phyloP scores from a whole-genome alignment of 2,888 invertebrate genomes.

The Sphaeridia pumilis region DNA sequence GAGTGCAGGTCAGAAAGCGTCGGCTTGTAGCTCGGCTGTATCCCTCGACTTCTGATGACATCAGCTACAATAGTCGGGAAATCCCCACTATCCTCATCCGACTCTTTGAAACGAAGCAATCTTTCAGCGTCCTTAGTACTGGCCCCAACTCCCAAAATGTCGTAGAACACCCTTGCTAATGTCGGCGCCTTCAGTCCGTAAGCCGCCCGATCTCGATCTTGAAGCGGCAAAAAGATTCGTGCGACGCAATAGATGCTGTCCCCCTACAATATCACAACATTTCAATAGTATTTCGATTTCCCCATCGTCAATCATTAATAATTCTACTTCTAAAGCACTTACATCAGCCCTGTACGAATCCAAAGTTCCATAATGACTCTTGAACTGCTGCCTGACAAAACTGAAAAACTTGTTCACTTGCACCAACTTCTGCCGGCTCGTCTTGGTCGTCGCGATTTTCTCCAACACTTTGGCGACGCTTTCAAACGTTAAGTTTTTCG shows the following conservation, averaged over 20 bases:
- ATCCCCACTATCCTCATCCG: slow-evolving; percentile 18
- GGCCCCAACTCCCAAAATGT: slow-evolving; percentile 26
- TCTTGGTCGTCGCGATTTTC: slow-evolving; percentile 5
- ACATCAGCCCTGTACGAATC: slow-evolving; percentile 23
- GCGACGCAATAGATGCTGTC: slow-evolving; percentile 30
- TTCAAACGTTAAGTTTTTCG: slow-evolving; percentile 13
- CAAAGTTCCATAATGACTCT: slow-evolving; percentile 15
- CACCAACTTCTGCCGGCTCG: slow-evolving; percentile 12
- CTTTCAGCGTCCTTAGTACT: slow-evolving; percentile 22
- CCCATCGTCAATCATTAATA: no score
- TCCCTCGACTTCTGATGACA: slow-evolving; percentile 15
- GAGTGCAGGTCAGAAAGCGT: slow-evolving; percentile 20
- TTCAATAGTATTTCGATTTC: no score
- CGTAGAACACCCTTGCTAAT: slow-evolving; percentile 23
- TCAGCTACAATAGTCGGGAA: slow-evolving; percentile 17
- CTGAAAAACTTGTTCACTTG: slow-evolving; percentile 17
- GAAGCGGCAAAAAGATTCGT: slow-evolving; percentile 22
- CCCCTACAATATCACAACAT: no score
- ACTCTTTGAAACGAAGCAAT: slow-evolving; percentile 25
- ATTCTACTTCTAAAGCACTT: slow-evolving; percentile 10
- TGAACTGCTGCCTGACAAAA: slow-evolving; percentile 17
- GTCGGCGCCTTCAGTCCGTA: slow-evolving; percentile 26
- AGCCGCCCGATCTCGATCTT: slow-evolving; percentile 23
- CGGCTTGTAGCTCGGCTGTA: slow-evolving; percentile 1
- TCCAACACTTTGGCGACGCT: slow-evolving; percentile 23